Base-by-base conservation (phyloP, 2,797 vertebrate species). In the Halcyon smyrnensis region DNA sequence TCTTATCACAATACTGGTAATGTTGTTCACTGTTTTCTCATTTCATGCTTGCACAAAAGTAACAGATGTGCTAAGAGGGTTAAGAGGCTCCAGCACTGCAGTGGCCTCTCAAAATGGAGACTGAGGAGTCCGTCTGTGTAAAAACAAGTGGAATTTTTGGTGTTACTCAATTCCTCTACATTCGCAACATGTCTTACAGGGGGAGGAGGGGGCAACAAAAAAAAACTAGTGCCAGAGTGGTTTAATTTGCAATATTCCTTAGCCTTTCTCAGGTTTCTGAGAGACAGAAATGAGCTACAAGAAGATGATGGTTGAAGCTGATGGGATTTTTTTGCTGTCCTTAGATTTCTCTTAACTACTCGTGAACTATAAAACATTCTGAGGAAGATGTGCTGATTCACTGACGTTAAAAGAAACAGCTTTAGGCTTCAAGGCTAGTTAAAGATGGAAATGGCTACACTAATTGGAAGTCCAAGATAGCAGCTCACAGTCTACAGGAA, bases 381-480 rank as follows among this genome's bases (percentile, higher is more conserved):
- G 45, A 84, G 32, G 18, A n/a, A 86, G 70, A 71, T 57, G 9
- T 41, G 27, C 48, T 39, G 15, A 80, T 93, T 80, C 56, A 64
- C 20, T 84, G 69, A 87, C 69, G 39, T 88, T 89, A 87, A 91
- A 64, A 91, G 84, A 53, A 89, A 54, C 25, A 36, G 36, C 89
- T 88, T 13, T 41, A 77, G 60, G 91, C 68, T 56, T 89, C 88
- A 67, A 88, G 80, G 71, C 50, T 53, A 62, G 76, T 85, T 88
- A 89, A 87, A 96, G 54, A 70, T 89, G 64, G 60, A 89, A 87
- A 74, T 64, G 24, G 41, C 75, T 94, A 56, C 43, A 46, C 73
- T 67, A 32, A 82, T 24, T 79, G 28, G 60, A 89, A 82, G 90
- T 84, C 39, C 34, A 60, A 62, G 68, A 65, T 43, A 84, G 77